phyloP scores from a whole-genome alignment of 2,888 invertebrate genomes.

The Stenolophus ochropezus region DNA sequence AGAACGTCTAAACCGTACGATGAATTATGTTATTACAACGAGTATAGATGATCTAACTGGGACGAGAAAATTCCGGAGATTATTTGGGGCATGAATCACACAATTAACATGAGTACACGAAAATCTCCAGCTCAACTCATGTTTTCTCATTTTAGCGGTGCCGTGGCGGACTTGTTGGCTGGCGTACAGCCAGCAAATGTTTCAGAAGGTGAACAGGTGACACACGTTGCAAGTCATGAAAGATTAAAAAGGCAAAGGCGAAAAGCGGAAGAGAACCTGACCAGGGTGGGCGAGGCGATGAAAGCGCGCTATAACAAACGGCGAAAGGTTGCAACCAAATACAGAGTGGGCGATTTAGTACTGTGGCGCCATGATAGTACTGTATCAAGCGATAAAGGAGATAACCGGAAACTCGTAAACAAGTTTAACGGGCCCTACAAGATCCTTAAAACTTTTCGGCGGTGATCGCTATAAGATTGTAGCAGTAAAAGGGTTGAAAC shows the following conservation, averaged over 20 bases:
- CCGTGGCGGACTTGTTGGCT: slow-evolving; percentile 62
- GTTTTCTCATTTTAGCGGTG: slow-evolving; percentile 63
- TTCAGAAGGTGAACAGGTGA: not conserved
- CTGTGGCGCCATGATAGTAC: slow-evolving; percentile 62
- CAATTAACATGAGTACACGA: slow-evolving; percentile 63
- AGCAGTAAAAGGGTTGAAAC: slow-evolving; percentile 60
- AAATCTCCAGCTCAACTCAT: slow-evolving; percentile 65
- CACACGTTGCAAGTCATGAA: not conserved
- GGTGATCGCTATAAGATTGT: slow-evolving; percentile 62
- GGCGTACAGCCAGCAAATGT: not conserved
- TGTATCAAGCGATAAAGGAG: slow-evolving; percentile 54
- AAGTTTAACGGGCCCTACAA: too few relatives aligned
- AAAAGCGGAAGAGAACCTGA: slow-evolving; percentile 53
- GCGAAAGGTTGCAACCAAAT: too few relatives aligned
- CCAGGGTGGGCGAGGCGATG: too few relatives aligned
- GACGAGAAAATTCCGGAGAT: slow-evolving; percentile 65
- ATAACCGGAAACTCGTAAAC: slow-evolving; percentile 61
- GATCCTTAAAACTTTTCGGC: too few relatives aligned
- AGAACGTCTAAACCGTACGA: slow-evolving; percentile 64
- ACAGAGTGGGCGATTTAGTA: slow-evolving; percentile 61
- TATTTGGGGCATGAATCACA: slow-evolving; percentile 67
- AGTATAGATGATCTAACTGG: slow-evolving; percentile 64
- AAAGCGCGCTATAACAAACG: too few relatives aligned
- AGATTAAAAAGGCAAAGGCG: slow-evolving; percentile 29
- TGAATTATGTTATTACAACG: slow-evolving; percentile 65